Percentiles rank a stretch among this genome's conserved stretches.
Evolutionary conservation across 1,140 invertebrate species (phyloP).

Genomic region (Lasioglossum albipes): DNA sequence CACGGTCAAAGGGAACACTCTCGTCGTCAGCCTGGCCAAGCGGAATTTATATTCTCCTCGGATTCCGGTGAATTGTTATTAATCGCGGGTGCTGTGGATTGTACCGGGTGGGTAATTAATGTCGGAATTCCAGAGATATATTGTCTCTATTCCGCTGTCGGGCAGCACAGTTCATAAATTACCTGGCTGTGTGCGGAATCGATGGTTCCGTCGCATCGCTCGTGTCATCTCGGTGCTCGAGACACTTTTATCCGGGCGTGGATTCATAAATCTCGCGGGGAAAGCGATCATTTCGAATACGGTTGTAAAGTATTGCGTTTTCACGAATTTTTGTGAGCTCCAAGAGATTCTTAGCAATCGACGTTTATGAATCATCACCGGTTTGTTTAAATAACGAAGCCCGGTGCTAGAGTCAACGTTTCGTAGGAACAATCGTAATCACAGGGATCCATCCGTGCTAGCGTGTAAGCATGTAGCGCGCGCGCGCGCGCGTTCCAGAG

Average conservation of each 20-base stretch:
- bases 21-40: background rate
- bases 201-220: background rate
- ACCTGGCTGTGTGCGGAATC: background rate
- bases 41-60: conserved; percentile 32
- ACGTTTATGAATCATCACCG: background rate
- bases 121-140: conserved; percentile 7
- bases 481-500: conserved; percentile 17
- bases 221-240: background rate
- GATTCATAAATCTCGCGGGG: background rate
- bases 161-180: background rate
- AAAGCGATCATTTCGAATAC: no score
- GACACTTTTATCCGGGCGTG: background rate
- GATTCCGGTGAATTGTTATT: conserved; percentile 47
- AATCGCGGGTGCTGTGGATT: conserved; percentile 29
- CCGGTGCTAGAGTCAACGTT: no score
- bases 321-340: no score
- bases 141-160: background rate
- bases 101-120: background rate
- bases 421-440: background rate
- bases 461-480: conserved; percentile 6
- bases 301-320: no score
- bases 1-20: conserved; percentile 39
- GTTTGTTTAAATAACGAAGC: background rate
- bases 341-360: background rate
- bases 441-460: background rate